Conservation (phyloP, 2,113 vertebrate species). For the human (Homo sapiens) region GRCh38 chr3:95844501-95845000, state of each 20-base stretch:
- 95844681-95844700: background rate
- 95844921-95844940: background rate
- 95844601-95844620: background rate
- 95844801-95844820: background rate
- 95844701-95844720: background rate
- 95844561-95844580: background rate
- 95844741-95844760: background rate
- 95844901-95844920: background rate
- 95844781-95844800: background rate
- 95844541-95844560: background rate
- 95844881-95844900: background rate
- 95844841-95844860: background rate
- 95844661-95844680: background rate
- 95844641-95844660: background rate
- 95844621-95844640: rapidly evolving
- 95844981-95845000: background rate
- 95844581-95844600: background rate
- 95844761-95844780: background rate
- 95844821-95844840: background rate
- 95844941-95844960: background rate
- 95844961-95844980: background rate
- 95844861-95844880: background rate
- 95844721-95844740: background rate
- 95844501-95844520: background rate
- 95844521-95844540: background rate